Evolutionary conservation across 2,797 vertebrate genomes (phyloP), one percentile per base, ranked within the genome.

Genomic region (Enteromius fasciolatus): DNA sequence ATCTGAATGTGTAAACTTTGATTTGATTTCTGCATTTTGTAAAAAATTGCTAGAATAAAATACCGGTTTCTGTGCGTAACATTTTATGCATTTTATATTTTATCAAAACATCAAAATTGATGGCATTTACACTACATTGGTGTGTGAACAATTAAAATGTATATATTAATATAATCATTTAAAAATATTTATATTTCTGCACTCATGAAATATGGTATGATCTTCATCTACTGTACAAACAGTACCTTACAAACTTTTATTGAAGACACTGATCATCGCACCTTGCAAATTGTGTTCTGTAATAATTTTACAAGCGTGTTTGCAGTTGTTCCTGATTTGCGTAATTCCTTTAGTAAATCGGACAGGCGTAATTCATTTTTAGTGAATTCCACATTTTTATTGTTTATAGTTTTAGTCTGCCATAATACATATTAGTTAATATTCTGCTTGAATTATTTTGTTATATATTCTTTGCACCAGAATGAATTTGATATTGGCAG

Each of bases 401-500:
- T 50, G 44, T 31, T 31, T 20, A 20, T 5, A 28, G 5, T 25
- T 28, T 61, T 2, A 61, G 11, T 61, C 11, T 14, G 11, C 1
- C 57, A 25, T 14, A 12, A 25, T 25, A 25, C 12, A 59, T 25
- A 28, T 61, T 28, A 64, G 63, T 64, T 72, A 15, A 46, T 15
- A 25, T 6, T 70, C 8, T 48, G 14, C 0, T 25, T 70, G 14
- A 1, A 10, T 17, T 18, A 33, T 64, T 18, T 18, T 15, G 3
- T 6, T 7, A 18, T 28, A n/a, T 70, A 12, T 70, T 28, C 23
- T 50, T 28, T 0, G 33, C 18, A 25, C 8, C 46, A 39, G 18
- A 52, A 69, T 0, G 2, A 61, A 80, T 80, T 33, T 33, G 31
- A 4, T 36, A 63, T 15, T 63, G 68, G n/a, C 79, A 74, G 44